These are phyloP conservation scores for Eretmochelys imbricata DNA, from an alignment of 2,113 vertebrate species.

Conservation along the genomic window DNA sequence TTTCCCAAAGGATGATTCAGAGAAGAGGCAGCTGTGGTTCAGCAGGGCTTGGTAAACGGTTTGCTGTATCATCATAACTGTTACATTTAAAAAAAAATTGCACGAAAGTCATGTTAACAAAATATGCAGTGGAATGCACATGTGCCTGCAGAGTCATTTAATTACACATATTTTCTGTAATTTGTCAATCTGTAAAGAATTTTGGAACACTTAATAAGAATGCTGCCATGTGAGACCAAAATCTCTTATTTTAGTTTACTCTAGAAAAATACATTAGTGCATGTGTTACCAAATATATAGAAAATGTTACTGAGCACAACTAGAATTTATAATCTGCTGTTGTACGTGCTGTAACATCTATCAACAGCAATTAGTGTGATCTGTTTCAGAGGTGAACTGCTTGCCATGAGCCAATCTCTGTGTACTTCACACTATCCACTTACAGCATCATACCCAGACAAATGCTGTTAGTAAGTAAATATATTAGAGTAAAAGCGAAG, in stretches of 20 bases:
- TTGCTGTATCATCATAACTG: background rate
- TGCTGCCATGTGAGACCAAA: background rate
- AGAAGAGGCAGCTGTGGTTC: background rate
- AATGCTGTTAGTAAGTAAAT: background rate
- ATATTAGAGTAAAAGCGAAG: background rate
- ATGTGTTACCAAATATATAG: background rate
- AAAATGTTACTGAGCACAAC: accelerated
- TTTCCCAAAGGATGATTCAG: background rate
- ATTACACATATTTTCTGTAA: background rate
- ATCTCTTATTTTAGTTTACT: background rate
- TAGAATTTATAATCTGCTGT: background rate
- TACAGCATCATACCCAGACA: background rate
- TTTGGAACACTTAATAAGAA: background rate
- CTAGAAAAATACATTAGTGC: background rate
- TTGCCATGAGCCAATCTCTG: background rate
- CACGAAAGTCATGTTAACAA: background rate
- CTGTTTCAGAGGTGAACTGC: background rate
- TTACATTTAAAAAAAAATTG: background rate
- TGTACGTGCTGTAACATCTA: background rate
- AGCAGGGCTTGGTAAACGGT: background rate
- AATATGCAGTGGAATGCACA: background rate
- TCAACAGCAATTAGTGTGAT: background rate
- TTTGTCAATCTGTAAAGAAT: background rate
- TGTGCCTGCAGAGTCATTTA: background rate
- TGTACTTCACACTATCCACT: background rate